Conservation (phyloP, 2,797 vertebrate species). For the Anomalospiza imberbis region DNA sequence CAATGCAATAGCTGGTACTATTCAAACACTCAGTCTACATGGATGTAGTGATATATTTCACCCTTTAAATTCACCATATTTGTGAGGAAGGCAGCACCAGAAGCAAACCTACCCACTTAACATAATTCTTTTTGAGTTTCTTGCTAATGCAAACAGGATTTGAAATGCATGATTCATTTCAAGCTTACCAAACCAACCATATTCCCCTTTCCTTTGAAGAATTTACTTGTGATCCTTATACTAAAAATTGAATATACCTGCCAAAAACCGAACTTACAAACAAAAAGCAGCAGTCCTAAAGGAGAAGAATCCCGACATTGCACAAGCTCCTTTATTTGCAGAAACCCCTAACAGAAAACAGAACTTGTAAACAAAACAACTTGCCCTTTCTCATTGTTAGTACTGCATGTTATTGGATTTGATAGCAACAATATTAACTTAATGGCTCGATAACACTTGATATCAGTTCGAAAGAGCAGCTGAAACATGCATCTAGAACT, state of each 20-base stretch:
- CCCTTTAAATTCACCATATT: background rate
- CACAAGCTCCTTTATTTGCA: background rate
- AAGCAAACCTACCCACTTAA: background rate
- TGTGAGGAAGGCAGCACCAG: background rate
- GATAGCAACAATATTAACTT: background rate
- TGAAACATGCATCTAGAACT: background rate
- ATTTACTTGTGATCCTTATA: background rate
- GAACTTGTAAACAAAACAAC: background rate
- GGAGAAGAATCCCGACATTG: background rate
- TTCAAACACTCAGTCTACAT: background rate
- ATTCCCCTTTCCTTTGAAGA: background rate
- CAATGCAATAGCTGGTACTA: background rate
- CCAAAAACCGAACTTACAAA: background rate
- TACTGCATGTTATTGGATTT: background rate
- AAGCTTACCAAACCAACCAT: background rate
- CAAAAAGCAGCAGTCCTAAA: background rate
- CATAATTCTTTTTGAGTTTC: background rate
- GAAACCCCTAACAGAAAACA: background rate
- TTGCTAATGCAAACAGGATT: background rate
- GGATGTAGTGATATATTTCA: background rate
- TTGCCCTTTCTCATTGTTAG: background rate
- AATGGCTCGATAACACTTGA: background rate
- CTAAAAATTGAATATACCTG: background rate
- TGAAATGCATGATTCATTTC: accelerated
- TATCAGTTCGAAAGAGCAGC: background rate